Conservation (phyloP, 2,888 invertebrate genomes). For the Morpho achilles region DNA sequence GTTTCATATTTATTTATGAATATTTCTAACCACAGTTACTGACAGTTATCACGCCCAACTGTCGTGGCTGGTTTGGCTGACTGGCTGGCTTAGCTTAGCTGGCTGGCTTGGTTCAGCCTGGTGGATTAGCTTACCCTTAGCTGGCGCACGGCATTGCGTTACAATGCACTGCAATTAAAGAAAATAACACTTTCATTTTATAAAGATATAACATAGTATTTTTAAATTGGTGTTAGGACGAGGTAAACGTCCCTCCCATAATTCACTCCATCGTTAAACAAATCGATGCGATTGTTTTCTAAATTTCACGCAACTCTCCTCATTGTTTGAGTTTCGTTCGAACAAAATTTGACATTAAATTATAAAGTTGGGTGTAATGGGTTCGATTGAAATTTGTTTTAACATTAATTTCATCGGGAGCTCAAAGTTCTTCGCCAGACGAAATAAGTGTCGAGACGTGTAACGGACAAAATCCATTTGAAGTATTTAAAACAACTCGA, state of each 20-base stretch:
- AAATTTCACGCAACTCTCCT: constrained; percentile 26
- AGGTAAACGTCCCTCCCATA: constrained; percentile 5
- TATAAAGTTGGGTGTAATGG: constrained; percentile 49
- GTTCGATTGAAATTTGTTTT: constrained; percentile 55
- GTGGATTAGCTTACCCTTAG: too few relatives aligned
- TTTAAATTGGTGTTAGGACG: constrained; percentile 47
- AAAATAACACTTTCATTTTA: neutral
- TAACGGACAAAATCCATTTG: constrained; percentile 20
- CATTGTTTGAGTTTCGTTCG: constrained; percentile 30
- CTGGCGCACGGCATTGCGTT: too few relatives aligned
- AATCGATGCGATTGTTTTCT: constrained; percentile 28
- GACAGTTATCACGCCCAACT: too few relatives aligned
- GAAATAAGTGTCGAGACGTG: constrained; percentile 20
- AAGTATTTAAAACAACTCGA: constrained; percentile 17
- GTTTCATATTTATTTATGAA: too few relatives aligned
- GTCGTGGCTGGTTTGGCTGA: too few relatives aligned
- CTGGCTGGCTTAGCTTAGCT: too few relatives aligned
- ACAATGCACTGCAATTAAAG: too few relatives aligned
- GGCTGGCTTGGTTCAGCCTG: too few relatives aligned
- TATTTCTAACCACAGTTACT: too few relatives aligned
- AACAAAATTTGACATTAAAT: constrained; percentile 51
- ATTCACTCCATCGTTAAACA: constrained; percentile 19
- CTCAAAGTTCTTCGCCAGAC: constrained; percentile 26
- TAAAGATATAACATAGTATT: constrained; percentile 43
- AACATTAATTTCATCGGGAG: constrained; percentile 45